Evolutionary conservation across 2,797 vertebrate species (phyloP).

Genomic region (Aeoliscus strigatus): DNA sequence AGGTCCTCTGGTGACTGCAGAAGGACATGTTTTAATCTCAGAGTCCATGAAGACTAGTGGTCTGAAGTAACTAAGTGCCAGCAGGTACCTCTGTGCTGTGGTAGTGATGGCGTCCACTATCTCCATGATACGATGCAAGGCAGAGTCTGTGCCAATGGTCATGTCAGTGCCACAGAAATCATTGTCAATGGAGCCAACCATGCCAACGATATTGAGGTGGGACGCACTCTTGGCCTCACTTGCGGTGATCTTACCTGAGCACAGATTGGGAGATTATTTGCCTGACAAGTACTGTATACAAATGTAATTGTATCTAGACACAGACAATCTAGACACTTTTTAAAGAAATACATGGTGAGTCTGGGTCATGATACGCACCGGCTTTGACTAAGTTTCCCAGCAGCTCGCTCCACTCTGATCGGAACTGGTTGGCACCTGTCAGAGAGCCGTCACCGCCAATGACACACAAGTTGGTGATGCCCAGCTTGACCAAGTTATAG

Average conservation of each 20-base stretch:
- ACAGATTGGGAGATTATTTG: conserved; percentile 6
- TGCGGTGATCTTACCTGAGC: conserved; percentile 77
- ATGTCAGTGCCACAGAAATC: conserved; percentile 92
- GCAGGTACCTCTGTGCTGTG: conserved; percentile 90
- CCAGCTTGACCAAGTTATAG: conserved; percentile 80
- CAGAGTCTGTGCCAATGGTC: conserved; percentile 91
- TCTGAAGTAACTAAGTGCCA: no score
- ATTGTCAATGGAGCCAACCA: conserved; percentile 91
- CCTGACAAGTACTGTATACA: no score
- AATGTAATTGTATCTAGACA: no score
- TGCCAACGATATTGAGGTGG: conserved; percentile 83
- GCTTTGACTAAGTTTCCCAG: conserved; percentile 78
- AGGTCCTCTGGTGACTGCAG: conserved; percentile 89
- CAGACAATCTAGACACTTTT: no score
- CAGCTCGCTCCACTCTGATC: conserved; percentile 83
- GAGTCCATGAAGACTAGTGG: background rate
- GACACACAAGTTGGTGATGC: conserved; percentile 91
- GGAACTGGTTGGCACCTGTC: conserved; percentile 89
- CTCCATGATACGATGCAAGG: conserved; percentile 91
- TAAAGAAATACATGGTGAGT: no score
- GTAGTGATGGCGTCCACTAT: conserved; percentile 92
- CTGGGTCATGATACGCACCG: conserved; percentile 62
- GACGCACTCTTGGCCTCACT: conserved; percentile 77
- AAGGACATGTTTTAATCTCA: conserved; percentile 17
- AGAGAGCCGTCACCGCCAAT: conserved; percentile 92